Conservation (phyloP, 2,888 invertebrate genomes). For the Lissonota sp. region DNA sequence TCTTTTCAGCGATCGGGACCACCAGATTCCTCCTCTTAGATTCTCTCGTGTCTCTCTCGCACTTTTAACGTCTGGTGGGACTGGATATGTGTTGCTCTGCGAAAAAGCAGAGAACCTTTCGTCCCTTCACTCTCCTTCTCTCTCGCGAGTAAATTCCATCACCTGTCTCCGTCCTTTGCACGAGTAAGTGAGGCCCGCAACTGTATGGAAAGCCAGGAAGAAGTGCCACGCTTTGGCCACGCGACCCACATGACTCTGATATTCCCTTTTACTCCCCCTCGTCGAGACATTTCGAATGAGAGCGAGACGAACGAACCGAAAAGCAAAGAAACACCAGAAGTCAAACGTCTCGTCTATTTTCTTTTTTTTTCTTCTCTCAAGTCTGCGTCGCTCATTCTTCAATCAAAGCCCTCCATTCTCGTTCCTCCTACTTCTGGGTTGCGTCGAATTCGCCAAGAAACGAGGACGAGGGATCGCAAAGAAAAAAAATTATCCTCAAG, state of each 20-base stretch:
- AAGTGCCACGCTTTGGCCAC: conserved; percentile 79
- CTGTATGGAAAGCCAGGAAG: conserved; percentile 55
- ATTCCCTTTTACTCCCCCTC: conserved; percentile 33
- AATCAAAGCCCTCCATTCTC: conserved; percentile 13
- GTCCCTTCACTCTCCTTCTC: conserved; percentile 38
- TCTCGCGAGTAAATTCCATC: conserved; percentile 37
- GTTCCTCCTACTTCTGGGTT: conserved; percentile 3
- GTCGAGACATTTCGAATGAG: conserved; percentile 61
- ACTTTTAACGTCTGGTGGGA: conserved; percentile 29
- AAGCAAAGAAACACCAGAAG: conserved; percentile 31
- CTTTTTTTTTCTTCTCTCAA: background rate
- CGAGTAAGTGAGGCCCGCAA: conserved; percentile 53
- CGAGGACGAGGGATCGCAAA: too few relatives aligned
- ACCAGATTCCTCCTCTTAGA: conserved; percentile 12
- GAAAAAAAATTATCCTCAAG: too few relatives aligned
- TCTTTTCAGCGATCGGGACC: conserved; percentile 41
- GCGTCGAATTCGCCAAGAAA: conserved; percentile 9
- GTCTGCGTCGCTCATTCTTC: conserved; percentile 19
- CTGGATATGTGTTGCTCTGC: background rate
- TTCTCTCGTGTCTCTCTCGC: conserved; percentile 42
- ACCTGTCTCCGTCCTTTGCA: conserved; percentile 65
- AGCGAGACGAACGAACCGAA: conserved; percentile 56
- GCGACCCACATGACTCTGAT: conserved; percentile 72
- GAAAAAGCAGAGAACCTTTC: conserved; percentile 45
- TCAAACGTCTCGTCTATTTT: conserved; percentile 17